Evolutionary conservation across 2,113 vertebrate species (phyloP), one percentile per base, ranked within the genome.

Genomic region (Marcusenius ussheri): DNA sequence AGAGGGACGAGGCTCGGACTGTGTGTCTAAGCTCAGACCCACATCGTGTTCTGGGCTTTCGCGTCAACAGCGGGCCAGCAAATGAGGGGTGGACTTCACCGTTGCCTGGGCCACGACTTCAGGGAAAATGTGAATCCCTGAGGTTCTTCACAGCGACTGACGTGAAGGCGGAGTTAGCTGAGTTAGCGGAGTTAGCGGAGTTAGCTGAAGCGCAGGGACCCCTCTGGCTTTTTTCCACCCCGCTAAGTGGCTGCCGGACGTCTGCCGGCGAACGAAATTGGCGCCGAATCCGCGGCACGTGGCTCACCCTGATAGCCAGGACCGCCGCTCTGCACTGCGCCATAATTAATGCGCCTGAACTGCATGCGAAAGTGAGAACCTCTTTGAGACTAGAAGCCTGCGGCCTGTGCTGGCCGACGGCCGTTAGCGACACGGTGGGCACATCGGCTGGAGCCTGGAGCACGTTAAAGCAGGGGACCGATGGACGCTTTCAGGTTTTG

Each of bases 221-320:
- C 50, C 27, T 89, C 62, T 91, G 89, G 90, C 90, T 90, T 92
- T 91, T 90, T 47, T 88, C 88, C 11, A 74, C 86, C 89, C 88
- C 88, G 51, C 56, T 89, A 51, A 91, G 89, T 45, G 62, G 51
- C 31, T 90, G 90, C 89, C 91, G 87, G 47, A 31, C 70, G 83
- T 91, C 91, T 91, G 93, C 80, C 8, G 83, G 35, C 90, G 91
- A 91, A 92, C 89, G 90, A 84, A 90, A 92, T 90, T 91, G 88
- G 89, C 42, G 90, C 9, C 1, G 80, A 62, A 87, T 91, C 87
- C 45, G 46, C 11, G 90, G 90, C 90, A 91, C 39, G 83, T 91
- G 92, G 92, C 92, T 83, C 13, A 49, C 49, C 83, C 91, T 86
- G 89, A 89, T 85, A 86, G 91, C 88, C 91, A 24, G 88, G 92